phyloP scores from a whole-genome alignment of 2,797 vertebrate species.

The Phrynocephalus forsythii region DNA sequence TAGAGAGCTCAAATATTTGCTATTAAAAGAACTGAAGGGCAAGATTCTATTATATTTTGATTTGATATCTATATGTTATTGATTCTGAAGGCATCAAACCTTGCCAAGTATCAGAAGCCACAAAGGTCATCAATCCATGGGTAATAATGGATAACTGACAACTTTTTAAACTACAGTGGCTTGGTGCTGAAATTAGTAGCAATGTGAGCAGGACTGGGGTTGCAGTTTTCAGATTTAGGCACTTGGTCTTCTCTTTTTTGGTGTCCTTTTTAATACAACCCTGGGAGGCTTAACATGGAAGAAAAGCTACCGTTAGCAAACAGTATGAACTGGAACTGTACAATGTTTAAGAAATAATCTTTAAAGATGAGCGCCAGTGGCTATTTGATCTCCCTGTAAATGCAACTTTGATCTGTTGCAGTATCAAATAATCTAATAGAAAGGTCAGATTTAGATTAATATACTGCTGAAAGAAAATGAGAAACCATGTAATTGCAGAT shows the following conservation, averaged over 20 bases:
- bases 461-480: slow-evolving; percentile 22
- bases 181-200: neutral
- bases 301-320: slow-evolving; percentile 26
- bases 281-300: slow-evolving; percentile 2
- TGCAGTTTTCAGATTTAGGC: neutral
- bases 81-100: slow-evolving; percentile 55
- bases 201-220: neutral
- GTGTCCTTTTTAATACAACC: slow-evolving; percentile 28
- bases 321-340: slow-evolving; percentile 23
- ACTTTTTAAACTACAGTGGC: neutral
- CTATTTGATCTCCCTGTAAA: slow-evolving; percentile 40
- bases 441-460: slow-evolving; percentile 19
- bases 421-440: slow-evolving; percentile 37
- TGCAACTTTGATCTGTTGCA: slow-evolving; percentile 30
- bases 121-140: slow-evolving; percentile 10
- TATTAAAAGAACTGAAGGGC: slow-evolving; percentile 53
- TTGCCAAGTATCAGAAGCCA: slow-evolving; percentile 27
- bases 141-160: slow-evolving; percentile 41
- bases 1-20: slow-evolving; percentile 60
- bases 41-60: slow-evolving; percentile 50
- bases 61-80: slow-evolving; percentile 12
- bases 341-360: slow-evolving; percentile 33
- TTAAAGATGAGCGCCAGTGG: slow-evolving; percentile 31
- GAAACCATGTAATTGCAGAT: slow-evolving; percentile 14
- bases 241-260: slow-evolving; percentile 1